phyloP scores from a whole-genome alignment of 2,888 invertebrate genomes.

The Altica lythri region DNA sequence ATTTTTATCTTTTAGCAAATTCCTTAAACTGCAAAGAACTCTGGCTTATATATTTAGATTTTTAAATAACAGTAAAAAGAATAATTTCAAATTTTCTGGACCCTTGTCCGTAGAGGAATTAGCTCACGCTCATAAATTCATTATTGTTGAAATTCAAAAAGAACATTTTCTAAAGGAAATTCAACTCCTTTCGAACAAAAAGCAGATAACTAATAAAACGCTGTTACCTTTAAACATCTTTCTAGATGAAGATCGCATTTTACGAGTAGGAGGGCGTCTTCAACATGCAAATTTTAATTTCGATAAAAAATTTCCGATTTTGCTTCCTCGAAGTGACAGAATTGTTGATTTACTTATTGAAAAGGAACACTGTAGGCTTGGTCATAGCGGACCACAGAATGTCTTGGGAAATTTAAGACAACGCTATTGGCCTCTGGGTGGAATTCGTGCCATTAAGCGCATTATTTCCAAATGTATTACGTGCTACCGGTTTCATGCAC shows the following conservation, averaged over 20 bases:
- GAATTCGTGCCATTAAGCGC: too few species aligned
- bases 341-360: background rate
- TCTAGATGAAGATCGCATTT: background rate
- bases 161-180: too few species aligned
- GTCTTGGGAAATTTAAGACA: too few species aligned
- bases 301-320: background rate
- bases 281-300: background rate
- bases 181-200: background rate
- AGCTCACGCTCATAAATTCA: too few species aligned
- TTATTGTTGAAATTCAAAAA: too few species aligned
- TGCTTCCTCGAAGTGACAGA: background rate
- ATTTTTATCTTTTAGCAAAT: background rate
- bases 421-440: too few species aligned
- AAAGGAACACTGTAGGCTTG: too few species aligned
- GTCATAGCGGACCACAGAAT: too few species aligned
- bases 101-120: too few species aligned
- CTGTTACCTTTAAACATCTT: background rate
- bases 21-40: background rate
- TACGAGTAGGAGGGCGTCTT: background rate
- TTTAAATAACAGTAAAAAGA: background rate
- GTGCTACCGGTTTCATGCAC: too few species aligned
- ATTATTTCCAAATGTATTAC: too few species aligned
- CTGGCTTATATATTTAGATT: conserved; percentile 2
- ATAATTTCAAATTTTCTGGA: too few species aligned
- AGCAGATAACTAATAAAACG: background rate